A percentile compares a stretch with the other conserved stretches of the same genome.
Conservation (phyloP, 64 coral and sea anemone species). For the Dendrophyllia cribrosa region DNA sequence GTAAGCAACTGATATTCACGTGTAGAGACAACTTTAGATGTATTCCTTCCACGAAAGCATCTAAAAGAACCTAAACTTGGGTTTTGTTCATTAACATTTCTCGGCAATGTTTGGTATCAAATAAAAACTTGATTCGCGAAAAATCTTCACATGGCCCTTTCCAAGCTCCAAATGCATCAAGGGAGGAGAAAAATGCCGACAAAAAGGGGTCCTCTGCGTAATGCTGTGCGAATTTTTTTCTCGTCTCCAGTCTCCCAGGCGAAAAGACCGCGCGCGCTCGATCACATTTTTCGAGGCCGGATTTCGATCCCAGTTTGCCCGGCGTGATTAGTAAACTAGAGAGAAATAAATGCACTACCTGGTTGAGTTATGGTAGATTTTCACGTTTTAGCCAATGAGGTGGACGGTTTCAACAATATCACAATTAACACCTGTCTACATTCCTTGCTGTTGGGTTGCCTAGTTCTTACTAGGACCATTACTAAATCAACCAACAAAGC, state of each 20-base stretch:
- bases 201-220: constrained; percentile 42
- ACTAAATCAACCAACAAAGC: no score
- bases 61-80: constrained; percentile 44
- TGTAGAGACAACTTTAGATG: constrained; percentile 23
- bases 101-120: constrained; percentile 60
- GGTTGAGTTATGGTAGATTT: no score
- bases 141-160: constrained; percentile 36
- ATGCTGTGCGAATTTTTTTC: constrained; percentile 16
- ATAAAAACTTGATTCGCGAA: constrained; percentile 40
- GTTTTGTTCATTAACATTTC: constrained; percentile 50
- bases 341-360: no score
- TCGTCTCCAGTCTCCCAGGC: constrained; percentile 42
- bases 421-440: no score
- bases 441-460: no score
- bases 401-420: no score
- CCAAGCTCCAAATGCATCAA: constrained; percentile 41
- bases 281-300: constrained; percentile 32
- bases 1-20: constrained; percentile 33
- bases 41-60: constrained; percentile 41
- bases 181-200: constrained; percentile 35
- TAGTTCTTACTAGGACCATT: no score
- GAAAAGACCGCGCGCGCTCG: constrained; percentile 14
- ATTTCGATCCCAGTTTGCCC: constrained; percentile 49
- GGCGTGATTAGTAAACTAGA: no score
- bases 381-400: no score